Percentiles rank a stretch among this genome's conserved stretches.
Conservation (phyloP, 2,888 invertebrate genomes). For the Tetanocera ferruginea region DNA sequence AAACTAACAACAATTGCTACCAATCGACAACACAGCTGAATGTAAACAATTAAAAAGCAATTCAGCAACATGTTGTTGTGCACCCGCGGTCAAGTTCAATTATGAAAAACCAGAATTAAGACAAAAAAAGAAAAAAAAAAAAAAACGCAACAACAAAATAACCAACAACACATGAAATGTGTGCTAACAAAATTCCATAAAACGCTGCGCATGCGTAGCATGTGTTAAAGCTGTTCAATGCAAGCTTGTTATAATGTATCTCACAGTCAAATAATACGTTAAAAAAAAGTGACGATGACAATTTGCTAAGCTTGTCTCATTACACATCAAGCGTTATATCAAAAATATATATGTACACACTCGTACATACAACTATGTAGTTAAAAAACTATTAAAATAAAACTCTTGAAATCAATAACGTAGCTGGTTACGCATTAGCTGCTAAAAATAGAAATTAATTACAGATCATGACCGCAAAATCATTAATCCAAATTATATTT, state of each 20-base stretch:
- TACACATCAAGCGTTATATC: not conserved
- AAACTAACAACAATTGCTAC: not conserved
- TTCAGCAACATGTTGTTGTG: conserved; percentile 13
- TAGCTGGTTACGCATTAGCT: too few species aligned
- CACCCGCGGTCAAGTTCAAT: conserved; percentile 40
- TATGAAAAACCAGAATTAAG: not conserved
- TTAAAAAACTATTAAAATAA: not conserved
- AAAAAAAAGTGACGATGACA: conserved; percentile 23
- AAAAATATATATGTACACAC: too few species aligned
- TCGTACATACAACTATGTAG: too few species aligned
- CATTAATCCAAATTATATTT: conserved; percentile 27
- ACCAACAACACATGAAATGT: not conserved
- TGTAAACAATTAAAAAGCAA: conserved; percentile 29
- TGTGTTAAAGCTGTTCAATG: not conserved
- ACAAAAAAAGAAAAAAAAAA: not conserved
- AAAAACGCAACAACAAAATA: not conserved
- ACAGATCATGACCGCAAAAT: conserved; percentile 27
- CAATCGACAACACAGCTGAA: not conserved
- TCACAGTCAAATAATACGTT: not conserved
- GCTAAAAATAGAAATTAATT: conserved; percentile 22
- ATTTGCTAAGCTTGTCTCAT: conserved; percentile 32
- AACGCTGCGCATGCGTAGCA: not conserved
- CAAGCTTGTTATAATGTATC: not conserved
- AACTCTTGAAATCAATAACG: not conserved
- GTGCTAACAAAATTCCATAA: not conserved